phyloP scores from a whole-genome alignment of 2,888 invertebrate genomes.

The Germaria angustata region DNA sequence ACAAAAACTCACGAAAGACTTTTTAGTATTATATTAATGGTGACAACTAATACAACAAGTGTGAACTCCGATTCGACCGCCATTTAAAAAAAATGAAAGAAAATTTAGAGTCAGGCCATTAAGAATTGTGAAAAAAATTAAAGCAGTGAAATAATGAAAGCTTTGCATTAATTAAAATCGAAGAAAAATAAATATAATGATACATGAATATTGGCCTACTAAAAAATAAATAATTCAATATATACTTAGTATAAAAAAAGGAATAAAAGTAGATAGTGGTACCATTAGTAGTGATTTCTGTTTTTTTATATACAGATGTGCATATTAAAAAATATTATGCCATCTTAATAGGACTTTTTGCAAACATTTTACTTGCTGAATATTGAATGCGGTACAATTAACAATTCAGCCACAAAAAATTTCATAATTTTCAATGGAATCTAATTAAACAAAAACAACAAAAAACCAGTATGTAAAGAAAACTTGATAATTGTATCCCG shows the following conservation, averaged over 20 bases:
- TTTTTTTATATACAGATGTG: background rate
- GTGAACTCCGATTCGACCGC: background rate
- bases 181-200: background rate
- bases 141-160: background rate
- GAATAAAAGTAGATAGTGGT: background rate
- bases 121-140: slow-evolving; percentile 16
- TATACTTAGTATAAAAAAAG: background rate
- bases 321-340: background rate
- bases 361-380: background rate
- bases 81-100: slow-evolving; percentile 13
- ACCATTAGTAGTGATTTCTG: too few relatives aligned
- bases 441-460: background rate
- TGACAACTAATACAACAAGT: background rate
- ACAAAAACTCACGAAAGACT: slow-evolving; percentile 3
- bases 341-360: background rate
- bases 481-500: background rate
- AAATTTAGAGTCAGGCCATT: background rate
- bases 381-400: background rate
- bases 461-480: background rate
- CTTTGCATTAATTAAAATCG: background rate
- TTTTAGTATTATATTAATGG: slow-evolving; percentile 12
- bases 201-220: background rate
- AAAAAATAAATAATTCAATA: background rate
- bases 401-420: background rate
- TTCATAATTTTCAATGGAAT: slow-evolving; percentile 15